Base-by-base conservation (phyloP, 2,113 vertebrate species). In the Petrocephalus microphthalmus region DNA sequence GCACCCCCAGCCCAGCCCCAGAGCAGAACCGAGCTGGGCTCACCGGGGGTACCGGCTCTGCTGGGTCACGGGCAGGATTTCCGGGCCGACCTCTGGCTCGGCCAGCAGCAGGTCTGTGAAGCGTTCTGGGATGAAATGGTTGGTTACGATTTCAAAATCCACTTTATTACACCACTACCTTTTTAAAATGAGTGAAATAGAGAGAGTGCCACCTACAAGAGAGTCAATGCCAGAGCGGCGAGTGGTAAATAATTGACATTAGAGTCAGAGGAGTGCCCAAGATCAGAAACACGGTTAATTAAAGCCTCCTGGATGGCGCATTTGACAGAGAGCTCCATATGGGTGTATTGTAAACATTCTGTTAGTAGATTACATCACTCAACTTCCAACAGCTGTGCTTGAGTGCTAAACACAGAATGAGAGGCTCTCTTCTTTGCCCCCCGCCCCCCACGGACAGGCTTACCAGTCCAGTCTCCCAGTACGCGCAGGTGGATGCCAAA, bases 381-480 rank as follows among this genome's bases (percentile, higher is more conserved):
- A 37, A 45, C 42, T 20, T 20, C 42, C 74, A 81, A 13, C 74
- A 81, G 33, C 74, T 81, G 74, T 45, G 74, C 13, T 81, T 45
- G 6, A 81, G 37, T 22, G 33, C 42, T 81, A 45, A 45, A 37
- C 74, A 19, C 33, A 67, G n/a, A 25, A 64, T 64, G 71, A 81
- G 33, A 42, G 29, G 22, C 20, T 20, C n/a, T 17, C 52, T 6
- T 22, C 54, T 42, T 22, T 42, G 42, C 7, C 42, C 20, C 45
- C 42, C 17, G 2, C 47, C 6, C 47, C 7, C 56, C 13, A 8
- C 7, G 2, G 45, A 20, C 25, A 51, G 51, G 96, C 97, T 92
- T 96, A 99, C 98, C 96, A 93, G 98, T 99, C 98, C 98, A 99
- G 94, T 99, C 98, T 95, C 98, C 98, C 89, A 99, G 95, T 85